phyloP scores from a whole-genome alignment of 2,113 vertebrate genomes.

The Leptosomus discolor region DNA sequence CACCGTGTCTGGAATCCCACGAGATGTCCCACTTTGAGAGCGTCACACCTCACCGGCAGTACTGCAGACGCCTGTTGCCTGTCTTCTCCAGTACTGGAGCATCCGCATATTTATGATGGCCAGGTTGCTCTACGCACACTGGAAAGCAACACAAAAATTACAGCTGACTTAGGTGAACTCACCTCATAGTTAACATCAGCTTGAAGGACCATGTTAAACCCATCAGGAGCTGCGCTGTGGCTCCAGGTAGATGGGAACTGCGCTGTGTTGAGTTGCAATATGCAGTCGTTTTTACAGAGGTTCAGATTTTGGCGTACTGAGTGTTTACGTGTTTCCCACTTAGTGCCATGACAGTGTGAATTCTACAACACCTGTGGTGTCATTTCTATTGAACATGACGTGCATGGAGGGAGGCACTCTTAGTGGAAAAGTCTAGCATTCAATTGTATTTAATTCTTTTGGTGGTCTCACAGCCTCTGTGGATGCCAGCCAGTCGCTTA shows the following conservation, averaged over 20 bases:
- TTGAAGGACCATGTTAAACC: background rate
- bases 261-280: background rate
- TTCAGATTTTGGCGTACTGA: background rate
- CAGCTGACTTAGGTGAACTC: background rate
- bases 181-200: background rate
- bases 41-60: too few relatives aligned
- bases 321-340: background rate
- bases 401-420: background rate
- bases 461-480: background rate
- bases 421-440: background rate
- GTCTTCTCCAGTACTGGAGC: background rate
- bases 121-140: fast-evolving
- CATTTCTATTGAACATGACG: background rate
- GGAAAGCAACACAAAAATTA: background rate
- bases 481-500: background rate
- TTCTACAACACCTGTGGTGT: background rate
- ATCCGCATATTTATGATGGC: fast-evolving
- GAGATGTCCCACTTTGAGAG: too few relatives aligned
- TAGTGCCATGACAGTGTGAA: background rate
- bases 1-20: fast-evolving
- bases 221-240: background rate
- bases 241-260: too few relatives aligned
- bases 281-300: background rate
- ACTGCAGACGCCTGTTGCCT: fast-evolving
- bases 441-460: background rate